phyloP scores from a whole-genome alignment of 37 sponge, comb jelly and placozoan genomes.

The Theonella swinhoei region DNA sequence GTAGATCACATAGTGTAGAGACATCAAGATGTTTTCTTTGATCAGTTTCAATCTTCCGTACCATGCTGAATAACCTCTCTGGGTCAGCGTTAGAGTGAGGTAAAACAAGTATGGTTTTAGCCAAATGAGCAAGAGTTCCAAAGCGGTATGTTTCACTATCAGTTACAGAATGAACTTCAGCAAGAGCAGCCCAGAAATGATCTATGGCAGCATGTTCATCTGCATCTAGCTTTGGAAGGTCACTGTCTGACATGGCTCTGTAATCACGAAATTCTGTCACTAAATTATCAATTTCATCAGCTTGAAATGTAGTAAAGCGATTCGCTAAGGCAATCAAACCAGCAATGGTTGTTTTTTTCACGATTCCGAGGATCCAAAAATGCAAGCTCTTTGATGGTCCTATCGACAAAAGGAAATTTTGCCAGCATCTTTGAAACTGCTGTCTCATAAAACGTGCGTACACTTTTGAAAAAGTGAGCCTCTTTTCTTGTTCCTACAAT shows the following conservation, averaged over 20 bases:
- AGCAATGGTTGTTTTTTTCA: no score
- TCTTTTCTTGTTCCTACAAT: slow-evolving; percentile 14
- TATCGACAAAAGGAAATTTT: slow-evolving; percentile 31
- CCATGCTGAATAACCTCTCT: slow-evolving; percentile 44
- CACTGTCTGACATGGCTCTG: slow-evolving; percentile 9
- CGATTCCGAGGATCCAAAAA: no score
- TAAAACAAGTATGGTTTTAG: slow-evolving; percentile 18
- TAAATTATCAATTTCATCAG: slow-evolving; percentile 28
- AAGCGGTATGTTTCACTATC: background rate
- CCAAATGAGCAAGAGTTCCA: slow-evolving; percentile 25
- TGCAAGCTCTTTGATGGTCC: no score
- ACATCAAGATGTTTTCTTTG: slow-evolving; percentile 23
- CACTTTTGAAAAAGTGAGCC: slow-evolving; percentile 5
- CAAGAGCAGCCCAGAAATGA: slow-evolving; percentile 23
- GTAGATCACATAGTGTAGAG: slow-evolving; percentile 37
- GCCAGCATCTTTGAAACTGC: slow-evolving; percentile 34
- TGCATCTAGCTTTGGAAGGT: slow-evolving; percentile 10
- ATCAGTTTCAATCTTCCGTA: slow-evolving; percentile 33
- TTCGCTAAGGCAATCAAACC: no score
- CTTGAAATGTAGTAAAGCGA: slow-evolving; percentile 12
- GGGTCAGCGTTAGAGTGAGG: slow-evolving; percentile 52
- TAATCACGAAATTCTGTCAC: slow-evolving; percentile 18
- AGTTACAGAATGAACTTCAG: slow-evolving; percentile 1
- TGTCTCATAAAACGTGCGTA: slow-evolving; percentile 33
- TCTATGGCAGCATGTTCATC: slow-evolving; percentile 21